A percentile compares a stretch with the other conserved stretches of the same genome.
These are phyloP conservation scores for Prionailurus viverrinus DNA, from an alignment of 2,113 vertebrate species.

Conservation along the genomic window DNA sequence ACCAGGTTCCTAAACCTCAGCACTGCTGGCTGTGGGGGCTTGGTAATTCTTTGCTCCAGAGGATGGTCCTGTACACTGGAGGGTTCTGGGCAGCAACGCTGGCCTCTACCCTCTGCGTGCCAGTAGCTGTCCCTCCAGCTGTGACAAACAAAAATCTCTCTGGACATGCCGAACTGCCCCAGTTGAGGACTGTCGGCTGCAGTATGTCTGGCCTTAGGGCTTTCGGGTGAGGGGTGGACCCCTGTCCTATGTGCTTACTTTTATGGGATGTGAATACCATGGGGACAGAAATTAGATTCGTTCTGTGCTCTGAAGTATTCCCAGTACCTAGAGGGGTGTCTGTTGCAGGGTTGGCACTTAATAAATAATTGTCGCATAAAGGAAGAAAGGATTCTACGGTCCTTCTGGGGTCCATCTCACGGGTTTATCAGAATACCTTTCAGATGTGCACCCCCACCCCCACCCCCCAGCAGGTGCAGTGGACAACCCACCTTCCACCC, in stretches of 20 bases:
- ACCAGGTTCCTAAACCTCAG: neutral
- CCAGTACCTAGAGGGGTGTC: neutral
- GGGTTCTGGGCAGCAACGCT: neutral
- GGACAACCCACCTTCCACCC: neutral
- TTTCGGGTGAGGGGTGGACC: rapidly evolving
- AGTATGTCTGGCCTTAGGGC: neutral
- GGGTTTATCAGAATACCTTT: neutral
- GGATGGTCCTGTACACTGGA: rapidly evolving
- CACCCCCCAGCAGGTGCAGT: no score
- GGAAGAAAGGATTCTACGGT: neutral
- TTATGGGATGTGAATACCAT: rapidly evolving
- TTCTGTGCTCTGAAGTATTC: neutral
- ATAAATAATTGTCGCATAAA: neutral
- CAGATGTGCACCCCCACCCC: no score
- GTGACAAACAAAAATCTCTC: neutral
- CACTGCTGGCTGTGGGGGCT: rapidly evolving
- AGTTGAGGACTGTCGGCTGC: neutral
- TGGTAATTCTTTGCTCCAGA: neutral
- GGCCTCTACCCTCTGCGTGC: neutral
- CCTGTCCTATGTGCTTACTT: neutral
- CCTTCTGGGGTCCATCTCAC: neutral
- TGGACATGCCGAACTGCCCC: neutral
- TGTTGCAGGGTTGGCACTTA: rapidly evolving
- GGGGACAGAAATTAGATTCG: neutral
- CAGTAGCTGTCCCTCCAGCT: neutral